phyloP scores from a whole-genome alignment of 2,113 vertebrate species.

The Cardinalis cardinalis region DNA sequence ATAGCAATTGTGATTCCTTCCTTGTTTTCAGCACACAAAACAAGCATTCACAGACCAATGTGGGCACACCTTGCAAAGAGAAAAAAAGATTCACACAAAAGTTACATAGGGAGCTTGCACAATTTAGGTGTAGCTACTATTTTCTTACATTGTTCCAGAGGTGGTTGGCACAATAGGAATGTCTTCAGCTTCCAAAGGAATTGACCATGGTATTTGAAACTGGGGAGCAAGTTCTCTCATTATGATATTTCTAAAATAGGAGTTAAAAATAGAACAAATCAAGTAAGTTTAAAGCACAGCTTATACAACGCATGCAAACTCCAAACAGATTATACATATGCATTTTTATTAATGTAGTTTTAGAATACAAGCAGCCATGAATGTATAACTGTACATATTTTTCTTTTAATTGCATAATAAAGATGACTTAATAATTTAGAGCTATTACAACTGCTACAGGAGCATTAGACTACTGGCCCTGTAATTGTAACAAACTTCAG shows the following conservation, averaged over 20 bases:
- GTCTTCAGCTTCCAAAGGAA: conserved; percentile 89
- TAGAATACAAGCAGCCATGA: neutral
- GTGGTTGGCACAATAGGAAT: conserved; percentile 92
- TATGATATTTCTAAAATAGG: conserved; percentile 79
- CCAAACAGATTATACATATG: neutral
- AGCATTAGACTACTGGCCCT: neutral
- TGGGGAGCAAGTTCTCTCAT: conserved; percentile 91
- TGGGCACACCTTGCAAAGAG: conserved; percentile 36
- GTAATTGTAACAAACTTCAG: neutral
- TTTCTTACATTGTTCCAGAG: conserved; percentile 87
- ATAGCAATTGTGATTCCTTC: conserved; percentile 44
- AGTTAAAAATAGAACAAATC: neutral
- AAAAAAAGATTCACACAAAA: conserved; percentile 34
- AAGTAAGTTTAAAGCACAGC: neutral
- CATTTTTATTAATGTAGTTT: neutral
- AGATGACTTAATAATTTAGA: neutral
- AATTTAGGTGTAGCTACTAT: neutral
- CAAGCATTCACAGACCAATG: conserved; percentile 34
- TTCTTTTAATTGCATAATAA: neutral
- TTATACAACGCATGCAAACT: neutral
- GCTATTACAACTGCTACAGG: neutral
- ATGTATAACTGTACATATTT: neutral
- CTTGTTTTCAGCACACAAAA: conserved; percentile 53
- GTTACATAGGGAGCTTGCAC: neutral
- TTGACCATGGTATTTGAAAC: conserved; percentile 90